Percentiles rank a stretch among this genome's conserved stretches.
Conservation (phyloP, 2,113 vertebrate genomes). For the Fukomys damarensis region DNA sequence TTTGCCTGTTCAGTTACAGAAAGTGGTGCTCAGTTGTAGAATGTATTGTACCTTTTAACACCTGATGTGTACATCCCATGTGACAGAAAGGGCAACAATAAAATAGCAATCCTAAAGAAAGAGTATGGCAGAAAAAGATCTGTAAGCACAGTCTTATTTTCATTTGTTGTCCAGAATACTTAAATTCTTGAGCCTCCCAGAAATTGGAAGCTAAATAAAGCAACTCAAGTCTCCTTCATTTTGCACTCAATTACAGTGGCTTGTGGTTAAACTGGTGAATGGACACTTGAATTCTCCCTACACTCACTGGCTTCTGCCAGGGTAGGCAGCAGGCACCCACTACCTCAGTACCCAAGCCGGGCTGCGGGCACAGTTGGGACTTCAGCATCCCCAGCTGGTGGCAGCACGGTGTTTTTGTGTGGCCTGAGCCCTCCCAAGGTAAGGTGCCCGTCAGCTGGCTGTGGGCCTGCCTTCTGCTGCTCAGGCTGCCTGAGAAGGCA, state of each 20-base stretch:
- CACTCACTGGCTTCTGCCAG: neutral
- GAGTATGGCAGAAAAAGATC: slow-evolving; percentile 89
- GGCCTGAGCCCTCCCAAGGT: slow-evolving; percentile 36
- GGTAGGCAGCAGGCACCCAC: slow-evolving; percentile 63
- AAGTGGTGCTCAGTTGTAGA: slow-evolving; percentile 94
- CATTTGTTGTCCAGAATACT: slow-evolving; percentile 87
- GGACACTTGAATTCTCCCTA: neutral
- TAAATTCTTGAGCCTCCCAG: slow-evolving; percentile 87
- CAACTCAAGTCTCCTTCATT: slow-evolving; percentile 86
- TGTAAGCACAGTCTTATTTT: slow-evolving; percentile 89
- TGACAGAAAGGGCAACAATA: slow-evolving; percentile 95
- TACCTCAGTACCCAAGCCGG: slow-evolving; percentile 62
- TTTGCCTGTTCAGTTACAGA: slow-evolving; percentile 91
- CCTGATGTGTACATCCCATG: slow-evolving; percentile 93
- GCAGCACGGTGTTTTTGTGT: neutral
- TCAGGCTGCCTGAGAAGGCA: neutral
- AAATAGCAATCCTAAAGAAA: slow-evolving; percentile 92
- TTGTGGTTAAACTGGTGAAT: slow-evolving; percentile 64
- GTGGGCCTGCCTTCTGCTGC: neutral
- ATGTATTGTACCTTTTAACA: slow-evolving; percentile 94
- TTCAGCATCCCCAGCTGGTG: slow-evolving; percentile 37
- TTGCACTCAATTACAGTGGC: slow-evolving; percentile 83
- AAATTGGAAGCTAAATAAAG: slow-evolving; percentile 90
- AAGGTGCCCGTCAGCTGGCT: slow-evolving; percentile 14
- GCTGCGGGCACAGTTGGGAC: neutral